Percentiles rank a stretch among this genome's conserved stretches.
phyloP scores from a whole-genome alignment of 1,140 invertebrate species.

The Trissolcus basalis region DNA sequence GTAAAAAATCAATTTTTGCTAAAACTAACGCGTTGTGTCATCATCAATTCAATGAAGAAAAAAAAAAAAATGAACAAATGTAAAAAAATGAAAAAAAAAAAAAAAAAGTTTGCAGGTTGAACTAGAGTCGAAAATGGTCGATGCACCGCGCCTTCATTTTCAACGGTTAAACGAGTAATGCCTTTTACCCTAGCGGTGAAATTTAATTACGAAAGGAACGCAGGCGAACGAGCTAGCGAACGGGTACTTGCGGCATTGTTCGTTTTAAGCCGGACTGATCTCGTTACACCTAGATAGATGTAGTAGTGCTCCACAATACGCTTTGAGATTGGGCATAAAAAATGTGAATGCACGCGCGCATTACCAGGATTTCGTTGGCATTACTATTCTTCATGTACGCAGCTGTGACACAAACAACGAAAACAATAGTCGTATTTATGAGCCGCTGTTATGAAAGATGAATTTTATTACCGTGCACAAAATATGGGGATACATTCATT shows the following conservation, averaged over 20 bases:
- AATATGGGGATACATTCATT: conserved; percentile 50
- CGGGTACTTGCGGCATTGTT: conserved; percentile 40
- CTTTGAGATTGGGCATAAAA: conserved; percentile 47
- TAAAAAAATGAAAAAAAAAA: too few species aligned
- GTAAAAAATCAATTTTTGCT: too few species aligned
- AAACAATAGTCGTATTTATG: conserved; percentile 52
- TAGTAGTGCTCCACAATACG: conserved; percentile 32
- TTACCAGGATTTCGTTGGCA: conserved; percentile 50
- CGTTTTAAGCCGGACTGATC: conserved; percentile 46
- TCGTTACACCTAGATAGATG: conserved; percentile 42
- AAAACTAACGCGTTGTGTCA: too few species aligned
- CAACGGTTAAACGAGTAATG: conserved; percentile 20
- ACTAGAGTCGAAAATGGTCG: background rate
- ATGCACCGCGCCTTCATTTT: conserved; percentile 8
- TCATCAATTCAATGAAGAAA: too few species aligned
- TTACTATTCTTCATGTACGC: conserved; percentile 46
- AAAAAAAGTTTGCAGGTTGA: too few species aligned
- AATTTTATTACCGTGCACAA: conserved; percentile 45
- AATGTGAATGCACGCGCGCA: conserved; percentile 40
- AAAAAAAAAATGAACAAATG: too few species aligned
- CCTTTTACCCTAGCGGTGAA: conserved; percentile 21
- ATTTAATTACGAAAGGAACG: conserved; percentile 53
- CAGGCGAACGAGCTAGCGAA: conserved; percentile 15
- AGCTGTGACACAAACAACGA: conserved; percentile 53
- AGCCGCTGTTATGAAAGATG: conserved; percentile 52